Percentiles rank a stretch among this genome's conserved stretches.
phyloP scores from a whole-genome alignment of 2,888 invertebrate genomes.

The Nomada fucata region DNA sequence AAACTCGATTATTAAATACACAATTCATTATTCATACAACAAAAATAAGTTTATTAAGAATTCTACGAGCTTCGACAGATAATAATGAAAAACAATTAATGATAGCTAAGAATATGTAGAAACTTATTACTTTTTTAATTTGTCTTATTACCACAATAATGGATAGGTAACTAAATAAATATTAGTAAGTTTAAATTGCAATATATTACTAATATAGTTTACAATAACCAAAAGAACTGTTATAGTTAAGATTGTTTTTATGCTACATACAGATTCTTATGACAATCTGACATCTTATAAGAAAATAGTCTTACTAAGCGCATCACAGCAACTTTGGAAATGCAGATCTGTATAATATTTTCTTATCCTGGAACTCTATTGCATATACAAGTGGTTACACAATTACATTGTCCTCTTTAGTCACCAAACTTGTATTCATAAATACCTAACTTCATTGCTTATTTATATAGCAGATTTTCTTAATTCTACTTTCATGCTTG shows the following conservation, averaged over 20 bases:
- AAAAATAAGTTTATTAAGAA: slow-evolving; percentile 42
- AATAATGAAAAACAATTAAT: slow-evolving; percentile 29
- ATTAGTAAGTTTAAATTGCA: slow-evolving; percentile 65
- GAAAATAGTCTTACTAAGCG: slow-evolving; percentile 78
- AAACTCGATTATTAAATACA: slow-evolving; percentile 38
- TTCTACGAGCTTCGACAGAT: slow-evolving; percentile 22
- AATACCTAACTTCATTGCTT: slow-evolving; percentile 48
- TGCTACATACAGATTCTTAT: slow-evolving; percentile 67
- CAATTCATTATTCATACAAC: slow-evolving; percentile 33
- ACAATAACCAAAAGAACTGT: slow-evolving; percentile 74
- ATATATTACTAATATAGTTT: slow-evolving; percentile 76
- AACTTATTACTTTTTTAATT: slow-evolving; percentile 13
- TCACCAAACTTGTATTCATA: slow-evolving; percentile 50
- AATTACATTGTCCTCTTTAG: slow-evolving; percentile 45
- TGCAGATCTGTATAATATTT: slow-evolving; percentile 75
- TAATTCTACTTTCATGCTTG: slow-evolving; percentile 49
- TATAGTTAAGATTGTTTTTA: slow-evolving; percentile 67
- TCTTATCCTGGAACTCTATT: slow-evolving; percentile 66
- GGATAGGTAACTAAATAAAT: slow-evolving; percentile 58
- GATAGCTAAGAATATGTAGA: slow-evolving; percentile 23
- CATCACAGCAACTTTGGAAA: slow-evolving; percentile 80
- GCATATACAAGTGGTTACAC: slow-evolving; percentile 64
- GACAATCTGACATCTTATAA: slow-evolving; percentile 70
- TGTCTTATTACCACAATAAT: slow-evolving; percentile 18
- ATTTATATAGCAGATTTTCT: slow-evolving; percentile 50